A percentile compares a stretch with the other conserved stretches of the same genome.
Conservation (phyloP, 1,140 invertebrate genomes). For the Melanaphis sacchari region DNA sequence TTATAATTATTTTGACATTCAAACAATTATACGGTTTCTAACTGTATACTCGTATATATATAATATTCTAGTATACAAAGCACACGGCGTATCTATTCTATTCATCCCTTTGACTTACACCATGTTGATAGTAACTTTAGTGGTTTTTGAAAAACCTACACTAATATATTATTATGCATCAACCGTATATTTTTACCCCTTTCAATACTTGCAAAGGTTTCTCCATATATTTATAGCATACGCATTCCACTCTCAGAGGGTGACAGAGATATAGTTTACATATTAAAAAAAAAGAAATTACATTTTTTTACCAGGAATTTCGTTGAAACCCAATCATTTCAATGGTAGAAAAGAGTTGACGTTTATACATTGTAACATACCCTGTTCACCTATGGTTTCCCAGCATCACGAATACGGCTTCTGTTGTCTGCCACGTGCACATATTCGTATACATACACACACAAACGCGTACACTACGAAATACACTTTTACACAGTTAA, state of each 20-base stretch:
- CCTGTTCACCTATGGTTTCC: constrained; percentile 50
- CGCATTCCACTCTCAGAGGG: neutral
- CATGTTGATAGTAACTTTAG: neutral
- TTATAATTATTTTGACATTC: constrained; percentile 37
- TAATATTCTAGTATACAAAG: neutral
- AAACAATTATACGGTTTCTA: constrained; percentile 11
- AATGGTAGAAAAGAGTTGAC: neutral
- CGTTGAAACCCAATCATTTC: constrained; percentile 50
- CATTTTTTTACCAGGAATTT: neutral
- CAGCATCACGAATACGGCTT: constrained; percentile 52
- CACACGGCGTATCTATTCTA: neutral
- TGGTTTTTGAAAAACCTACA: constrained; percentile 13
- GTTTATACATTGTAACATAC: constrained; percentile 22
- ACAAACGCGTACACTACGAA: neutral
- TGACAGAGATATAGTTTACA: constrained; percentile 23
- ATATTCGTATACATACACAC: neutral
- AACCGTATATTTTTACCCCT: neutral
- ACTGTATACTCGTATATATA: too few species aligned
- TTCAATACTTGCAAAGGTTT: constrained; percentile 36
- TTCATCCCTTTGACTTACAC: constrained; percentile 31
- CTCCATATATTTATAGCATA: neutral
- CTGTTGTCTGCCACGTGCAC: constrained; percentile 26
- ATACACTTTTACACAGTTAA: neutral
- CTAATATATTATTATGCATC: neutral
- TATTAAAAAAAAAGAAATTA: neutral